Percentiles rank a stretch among this genome's conserved stretches.
These are phyloP conservation scores for Pitangus sulphuratus DNA, from an alignment of 2,797 vertebrate genomes.

Conservation along the genomic window DNA sequence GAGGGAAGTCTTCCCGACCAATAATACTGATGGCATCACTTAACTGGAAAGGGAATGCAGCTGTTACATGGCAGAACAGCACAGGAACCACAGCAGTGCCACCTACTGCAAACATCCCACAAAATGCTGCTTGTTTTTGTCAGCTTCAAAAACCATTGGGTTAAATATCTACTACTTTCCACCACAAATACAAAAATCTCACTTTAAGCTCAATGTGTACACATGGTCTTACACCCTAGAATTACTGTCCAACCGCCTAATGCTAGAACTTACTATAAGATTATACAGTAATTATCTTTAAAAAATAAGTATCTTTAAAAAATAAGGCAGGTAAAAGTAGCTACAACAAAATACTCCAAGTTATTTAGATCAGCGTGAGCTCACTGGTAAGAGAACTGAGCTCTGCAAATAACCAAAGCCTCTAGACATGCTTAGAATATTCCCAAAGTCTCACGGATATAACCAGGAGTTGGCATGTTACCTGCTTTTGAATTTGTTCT, in stretches of 20 bases:
- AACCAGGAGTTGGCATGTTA: slow-evolving; percentile 37
- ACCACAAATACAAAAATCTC: neutral
- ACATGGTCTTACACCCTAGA: neutral
- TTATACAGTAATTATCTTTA: neutral
- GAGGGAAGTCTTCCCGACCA: slow-evolving; percentile 96
- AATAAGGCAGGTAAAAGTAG: neutral
- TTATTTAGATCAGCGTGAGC: neutral
- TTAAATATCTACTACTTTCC: neutral
- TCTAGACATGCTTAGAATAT: neutral
- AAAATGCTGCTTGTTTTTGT: neutral
- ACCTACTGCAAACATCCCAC: neutral
- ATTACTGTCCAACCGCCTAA: neutral
- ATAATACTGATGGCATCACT: slow-evolving; percentile 99
- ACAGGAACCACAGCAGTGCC: neutral
- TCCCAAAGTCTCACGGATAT: neutral
- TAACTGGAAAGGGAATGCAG: slow-evolving; percentile 76
- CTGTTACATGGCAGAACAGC: neutral
- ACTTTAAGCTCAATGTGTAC: neutral
- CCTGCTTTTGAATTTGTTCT: slow-evolving; percentile 99
- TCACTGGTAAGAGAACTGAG: neutral
- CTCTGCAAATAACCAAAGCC: neutral
- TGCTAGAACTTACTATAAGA: neutral
- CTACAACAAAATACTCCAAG: neutral
- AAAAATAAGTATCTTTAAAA: neutral
- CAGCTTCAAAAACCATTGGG: neutral